Evolutionary conservation across 1,140 invertebrate species (phyloP).

Genomic region (Zaprionus lachaisei): DNA sequence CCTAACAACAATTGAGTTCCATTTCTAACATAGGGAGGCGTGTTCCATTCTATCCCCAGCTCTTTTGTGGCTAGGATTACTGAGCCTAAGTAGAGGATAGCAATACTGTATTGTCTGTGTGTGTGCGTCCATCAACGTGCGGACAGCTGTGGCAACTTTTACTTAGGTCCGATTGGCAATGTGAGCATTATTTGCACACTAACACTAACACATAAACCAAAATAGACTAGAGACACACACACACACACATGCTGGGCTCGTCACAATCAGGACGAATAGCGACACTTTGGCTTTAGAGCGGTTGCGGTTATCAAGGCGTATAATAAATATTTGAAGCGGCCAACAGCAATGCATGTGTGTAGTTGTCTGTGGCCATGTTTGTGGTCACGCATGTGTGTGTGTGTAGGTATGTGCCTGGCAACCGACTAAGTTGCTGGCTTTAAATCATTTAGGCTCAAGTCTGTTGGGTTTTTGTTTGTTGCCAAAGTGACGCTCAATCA

Average conservation of each 20-base stretch:
- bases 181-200: conserved; percentile 6
- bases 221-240: not conserved
- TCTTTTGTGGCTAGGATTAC: not conserved
- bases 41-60: not conserved
- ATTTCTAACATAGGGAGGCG: not conserved
- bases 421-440: conserved; percentile 27
- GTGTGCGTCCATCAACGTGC: conserved; percentile 9
- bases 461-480: conserved; percentile 26
- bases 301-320: conserved; percentile 51
- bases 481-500: conserved; percentile 39
- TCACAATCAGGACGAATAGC: conserved; percentile 15
- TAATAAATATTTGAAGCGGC: conserved; percentile 68
- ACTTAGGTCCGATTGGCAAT: conserved; percentile 24
- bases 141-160: conserved; percentile 29
- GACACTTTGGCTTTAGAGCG: conserved; percentile 27
- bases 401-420: not conserved
- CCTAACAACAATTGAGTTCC: conserved; percentile 8
- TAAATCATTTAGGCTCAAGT: conserved; percentile 25
- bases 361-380: not conserved
- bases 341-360: conserved; percentile 9
- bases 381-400: not conserved
- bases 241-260: not conserved
- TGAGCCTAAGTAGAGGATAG: not conserved
- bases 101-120: conserved; percentile 10
- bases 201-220: not conserved